Evolutionary conservation across 1,140 invertebrate genomes (phyloP).

Genomic region (Listronotus bonariensis): DNA sequence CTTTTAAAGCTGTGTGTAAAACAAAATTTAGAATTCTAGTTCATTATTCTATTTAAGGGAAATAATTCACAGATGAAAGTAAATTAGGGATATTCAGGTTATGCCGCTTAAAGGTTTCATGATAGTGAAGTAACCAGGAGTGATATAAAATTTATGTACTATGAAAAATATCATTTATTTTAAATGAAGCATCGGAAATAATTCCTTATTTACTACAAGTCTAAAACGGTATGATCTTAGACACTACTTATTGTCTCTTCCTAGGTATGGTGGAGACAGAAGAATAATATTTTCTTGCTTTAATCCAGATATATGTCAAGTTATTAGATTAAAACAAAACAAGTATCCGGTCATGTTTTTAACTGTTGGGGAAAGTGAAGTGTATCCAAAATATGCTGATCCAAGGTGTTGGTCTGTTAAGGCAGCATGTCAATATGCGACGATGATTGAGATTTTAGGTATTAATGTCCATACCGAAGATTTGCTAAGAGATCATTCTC

Average conservation of each 20-base stretch:
- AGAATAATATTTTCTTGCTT: conserved; percentile 93
- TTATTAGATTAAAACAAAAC: conserved; percentile 92
- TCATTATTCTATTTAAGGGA: too few relatives aligned
- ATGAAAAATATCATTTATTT: too few relatives aligned
- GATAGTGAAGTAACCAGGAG: too few relatives aligned
- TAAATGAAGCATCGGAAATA: not conserved
- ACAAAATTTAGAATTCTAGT: too few relatives aligned
- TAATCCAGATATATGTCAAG: conserved; percentile 91
- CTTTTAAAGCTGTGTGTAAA: too few relatives aligned
- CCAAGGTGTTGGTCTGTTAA: conserved; percentile 79
- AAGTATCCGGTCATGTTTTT: conserved; percentile 94
- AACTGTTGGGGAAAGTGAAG: conserved; percentile 80
- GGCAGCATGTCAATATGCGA: conserved; percentile 81
- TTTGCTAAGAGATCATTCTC: conserved; percentile 78
- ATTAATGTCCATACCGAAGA: conserved; percentile 92
- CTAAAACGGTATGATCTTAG: not conserved
- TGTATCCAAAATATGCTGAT: conserved; percentile 83
- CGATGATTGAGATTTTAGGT: conserved; percentile 79
- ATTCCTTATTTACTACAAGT: not conserved
- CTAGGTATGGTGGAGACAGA: conserved; percentile 75
- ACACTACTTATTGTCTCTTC: conserved; percentile 24
- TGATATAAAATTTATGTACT: too few relatives aligned
- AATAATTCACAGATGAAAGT: too few relatives aligned
- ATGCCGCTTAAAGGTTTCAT: too few relatives aligned
- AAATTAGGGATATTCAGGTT: too few relatives aligned